Base-by-base conservation (phyloP, 2,113 vertebrate species). In the Dicaeum eximium region DNA sequence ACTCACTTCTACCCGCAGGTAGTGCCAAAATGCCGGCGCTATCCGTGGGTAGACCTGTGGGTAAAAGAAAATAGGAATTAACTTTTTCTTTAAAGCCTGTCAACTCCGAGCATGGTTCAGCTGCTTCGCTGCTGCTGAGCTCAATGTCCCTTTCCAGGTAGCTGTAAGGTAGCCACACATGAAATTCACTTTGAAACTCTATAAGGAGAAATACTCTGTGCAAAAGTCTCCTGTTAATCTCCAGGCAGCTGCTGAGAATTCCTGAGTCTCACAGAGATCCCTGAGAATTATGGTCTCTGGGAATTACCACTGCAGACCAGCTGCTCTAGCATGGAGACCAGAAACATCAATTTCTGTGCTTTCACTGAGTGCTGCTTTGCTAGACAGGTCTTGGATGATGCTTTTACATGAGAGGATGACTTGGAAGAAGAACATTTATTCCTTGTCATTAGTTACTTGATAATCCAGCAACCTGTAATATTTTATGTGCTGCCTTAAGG, bases 1-100 rank as follows among this genome's bases (percentile, higher is more conserved):
- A 97, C 97, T 98, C 97, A 98, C 97, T 97, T 98, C 97, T 98
- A 98, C 98, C 98, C 97, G 85, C 96, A 98, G 98, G 97, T 97
- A 98, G 97, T 98, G 98, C 97, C 97, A 98, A 98, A 98, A 98
- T 97, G 97, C 97, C 90, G 97, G 97, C 97, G 92, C 98, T 98
- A 98, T 98, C 97, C 93, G 95, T 91, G 98, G 97, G 97, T 98
- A 98, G 98, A 86, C 97, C 97, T 98, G 95, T 97, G 92, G 97
- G 97, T 96, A 91, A 97, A 97, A 98, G 93, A 97, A 97, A 97
- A 97, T 94, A 95, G 70, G 92, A 92, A 98, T 97, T 97, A 97
- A 97, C 96, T 73, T 97, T 94, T 93, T 75, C 91, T 96, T 97
- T 97, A 80, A 88, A 81, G 69, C 93, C 94, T 94, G 54, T 91